Percentiles rank a stretch among this genome's conserved stretches.
These are phyloP conservation scores for Melieria crassipennis DNA, from an alignment of 2,888 invertebrate genomes.

Conservation along the genomic window DNA sequence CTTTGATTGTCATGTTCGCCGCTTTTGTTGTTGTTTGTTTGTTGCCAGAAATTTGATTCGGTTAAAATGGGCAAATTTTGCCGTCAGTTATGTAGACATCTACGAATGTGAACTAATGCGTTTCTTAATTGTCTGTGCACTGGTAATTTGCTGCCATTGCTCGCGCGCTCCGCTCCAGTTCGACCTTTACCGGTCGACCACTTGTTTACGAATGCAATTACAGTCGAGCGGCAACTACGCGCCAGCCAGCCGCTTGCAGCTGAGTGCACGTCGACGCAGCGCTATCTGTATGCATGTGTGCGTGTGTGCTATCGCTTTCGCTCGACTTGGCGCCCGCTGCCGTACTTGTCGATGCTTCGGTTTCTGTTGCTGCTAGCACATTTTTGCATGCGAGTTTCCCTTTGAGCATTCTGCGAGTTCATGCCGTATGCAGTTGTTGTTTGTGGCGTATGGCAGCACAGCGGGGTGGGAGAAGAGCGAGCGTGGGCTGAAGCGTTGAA, in stretches of 20 bases:
- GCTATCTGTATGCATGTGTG: background rate
- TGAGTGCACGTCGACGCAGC: too few species aligned
- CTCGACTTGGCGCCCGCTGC: background rate
- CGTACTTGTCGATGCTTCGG: background rate
- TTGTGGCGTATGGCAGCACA: too few species aligned
- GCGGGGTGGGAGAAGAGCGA: too few species aligned
- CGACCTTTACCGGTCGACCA: constrained; percentile 37
- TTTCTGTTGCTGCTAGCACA: background rate
- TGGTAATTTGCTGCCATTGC: too few species aligned
- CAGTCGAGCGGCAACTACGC: background rate
- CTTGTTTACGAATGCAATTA: constrained; percentile 43
- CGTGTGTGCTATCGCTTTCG: constrained; percentile 16
- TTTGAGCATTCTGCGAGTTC: too few species aligned
- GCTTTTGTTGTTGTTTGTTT: background rate
- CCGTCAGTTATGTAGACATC: too few species aligned
- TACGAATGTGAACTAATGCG: too few species aligned
- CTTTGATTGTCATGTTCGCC: constrained; percentile 40
- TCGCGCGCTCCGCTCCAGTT: constrained; percentile 10
- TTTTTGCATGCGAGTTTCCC: too few species aligned
- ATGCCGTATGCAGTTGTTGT: too few species aligned
- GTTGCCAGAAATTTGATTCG: background rate
- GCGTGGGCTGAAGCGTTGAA: too few species aligned
- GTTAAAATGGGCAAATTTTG: background rate
- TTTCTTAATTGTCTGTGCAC: too few species aligned
- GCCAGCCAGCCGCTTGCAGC: too few species aligned